Percentiles rank a stretch among this genome's conserved stretches.
phyloP scores from a whole-genome alignment of 2,113 vertebrate species.

The Polypterus senegalus region DNA sequence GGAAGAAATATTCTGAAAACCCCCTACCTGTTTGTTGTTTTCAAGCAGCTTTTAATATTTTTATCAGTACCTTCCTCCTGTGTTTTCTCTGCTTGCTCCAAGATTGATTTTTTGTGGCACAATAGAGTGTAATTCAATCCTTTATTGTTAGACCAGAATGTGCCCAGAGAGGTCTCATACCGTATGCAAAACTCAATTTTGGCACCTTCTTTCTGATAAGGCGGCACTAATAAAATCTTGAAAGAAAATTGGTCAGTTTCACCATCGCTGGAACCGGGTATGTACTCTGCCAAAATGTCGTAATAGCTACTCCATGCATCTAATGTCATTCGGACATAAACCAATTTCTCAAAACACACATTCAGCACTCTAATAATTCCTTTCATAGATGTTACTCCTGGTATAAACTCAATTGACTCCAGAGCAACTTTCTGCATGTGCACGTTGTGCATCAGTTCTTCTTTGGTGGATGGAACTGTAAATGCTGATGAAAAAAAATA shows the following conservation, averaged over 20 bases:
- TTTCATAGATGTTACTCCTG: slow-evolving; percentile 61
- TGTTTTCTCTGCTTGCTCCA: slow-evolving; percentile 31
- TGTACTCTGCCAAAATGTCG: slow-evolving; percentile 74
- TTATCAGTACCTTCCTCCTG: slow-evolving; percentile 44
- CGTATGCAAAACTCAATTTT: slow-evolving; percentile 84
- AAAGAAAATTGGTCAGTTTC: slow-evolving; percentile 82
- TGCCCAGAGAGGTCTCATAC: slow-evolving; percentile 69
- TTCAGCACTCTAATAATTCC: slow-evolving; percentile 80
- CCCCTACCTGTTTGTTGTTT: slow-evolving; percentile 64
- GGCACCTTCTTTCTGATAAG: slow-evolving; percentile 57
- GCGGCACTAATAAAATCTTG: slow-evolving; percentile 64
- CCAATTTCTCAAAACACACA: slow-evolving; percentile 70
- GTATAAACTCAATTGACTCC: slow-evolving; percentile 65
- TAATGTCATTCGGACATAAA: slow-evolving; percentile 67
- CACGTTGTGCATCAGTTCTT: slow-evolving; percentile 65
- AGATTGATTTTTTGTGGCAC: slow-evolving; percentile 62
- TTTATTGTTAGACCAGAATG: slow-evolving; percentile 85
- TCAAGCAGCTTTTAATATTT: slow-evolving; percentile 81
- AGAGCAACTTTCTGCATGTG: slow-evolving; percentile 60
- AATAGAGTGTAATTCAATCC: slow-evolving; percentile 74
- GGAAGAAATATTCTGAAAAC: neutral
- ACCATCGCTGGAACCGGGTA: slow-evolving; percentile 76
- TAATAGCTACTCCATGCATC: slow-evolving; percentile 75
- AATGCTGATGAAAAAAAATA: slow-evolving; percentile 67
- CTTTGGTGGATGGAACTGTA: slow-evolving; percentile 50